Evolutionary conservation across 2,888 invertebrate species (phyloP), one percentile per base, ranked within the genome.

Genomic region (Lasius fuliginosus): DNA sequence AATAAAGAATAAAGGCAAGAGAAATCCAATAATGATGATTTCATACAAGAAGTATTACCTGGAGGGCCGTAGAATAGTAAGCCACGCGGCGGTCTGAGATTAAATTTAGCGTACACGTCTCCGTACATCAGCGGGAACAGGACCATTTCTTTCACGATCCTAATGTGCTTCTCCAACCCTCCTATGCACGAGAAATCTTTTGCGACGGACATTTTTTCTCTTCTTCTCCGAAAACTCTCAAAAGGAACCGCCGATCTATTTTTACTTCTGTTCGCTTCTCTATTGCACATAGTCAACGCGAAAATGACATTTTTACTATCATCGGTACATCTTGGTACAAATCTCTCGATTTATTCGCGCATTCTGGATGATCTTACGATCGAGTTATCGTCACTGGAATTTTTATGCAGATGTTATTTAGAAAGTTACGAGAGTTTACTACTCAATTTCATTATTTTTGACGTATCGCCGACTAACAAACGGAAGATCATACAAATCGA

Each of bases 51-150:
- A n/a, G 8, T 46, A 56, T 93, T 94, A 97, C 97, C 98, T 83
- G 99, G 98, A 0, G 98, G 98, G 0, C 98, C 98, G 94, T 98
- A 98, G 95, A 99, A 98, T 1, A 99, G 94, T 0, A 98, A 98
- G 0, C 98, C 99, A 91, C 98, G 96, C 0, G 99, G 98, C 2
- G 98, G 98, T 77, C 97, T 96, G 3, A 98, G 97, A 91, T 97
- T 97, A 94, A 98, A 98, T 92, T 97, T 97, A 83, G 97, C 96
- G 94, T 98, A 99, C 49, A 99, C 96, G 88, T 98, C 98, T 0
- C 98, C 98, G 93, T 99, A 99, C 96, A 99, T 96, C 89, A 99
- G 96, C 0, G 99, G 99, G 92, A 99, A 97, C 18, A 99, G 96
- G 3, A 99, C 97, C 97, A 98, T 98, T 95, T 99, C 99, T 91